These are phyloP conservation scores for Bugula neritina DNA, from an alignment of 2,888 invertebrate genomes.

Conservation along the genomic window DNA sequence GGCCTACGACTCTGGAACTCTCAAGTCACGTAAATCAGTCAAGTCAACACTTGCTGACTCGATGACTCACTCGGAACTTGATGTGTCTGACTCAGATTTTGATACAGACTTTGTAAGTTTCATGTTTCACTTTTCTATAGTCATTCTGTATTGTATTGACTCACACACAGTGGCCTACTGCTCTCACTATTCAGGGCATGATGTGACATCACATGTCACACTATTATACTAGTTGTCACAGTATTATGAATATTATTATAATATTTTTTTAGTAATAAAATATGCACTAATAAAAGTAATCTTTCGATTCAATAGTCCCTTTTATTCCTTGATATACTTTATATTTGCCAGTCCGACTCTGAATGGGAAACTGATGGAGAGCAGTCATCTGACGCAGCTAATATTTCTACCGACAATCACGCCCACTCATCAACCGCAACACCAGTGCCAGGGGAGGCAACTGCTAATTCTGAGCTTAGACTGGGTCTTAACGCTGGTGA, in stretches of 20 bases:
- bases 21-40: not conserved
- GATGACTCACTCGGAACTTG: conserved; percentile 4
- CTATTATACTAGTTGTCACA: no score
- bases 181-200: no score
- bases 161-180: no score
- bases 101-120: conserved; percentile 23
- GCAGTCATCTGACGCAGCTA: not conserved
- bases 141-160: no score
- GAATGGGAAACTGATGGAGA: conserved; percentile 25
- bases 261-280: no score
- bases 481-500: not conserved
- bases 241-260: no score
- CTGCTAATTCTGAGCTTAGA: not conserved
- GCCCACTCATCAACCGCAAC: not conserved
- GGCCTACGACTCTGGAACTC: not conserved
- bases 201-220: no score
- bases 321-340: no score
- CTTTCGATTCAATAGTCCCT: no score
- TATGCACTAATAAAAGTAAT: no score
- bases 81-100: not conserved
- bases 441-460: not conserved
- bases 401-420: not conserved
- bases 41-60: not conserved
- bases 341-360: not conserved
- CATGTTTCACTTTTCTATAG: no score